These are phyloP conservation scores for Notoglanidium macrostoma DNA, from an alignment of 2,797 vertebrate species.

Conservation along the genomic window DNA sequence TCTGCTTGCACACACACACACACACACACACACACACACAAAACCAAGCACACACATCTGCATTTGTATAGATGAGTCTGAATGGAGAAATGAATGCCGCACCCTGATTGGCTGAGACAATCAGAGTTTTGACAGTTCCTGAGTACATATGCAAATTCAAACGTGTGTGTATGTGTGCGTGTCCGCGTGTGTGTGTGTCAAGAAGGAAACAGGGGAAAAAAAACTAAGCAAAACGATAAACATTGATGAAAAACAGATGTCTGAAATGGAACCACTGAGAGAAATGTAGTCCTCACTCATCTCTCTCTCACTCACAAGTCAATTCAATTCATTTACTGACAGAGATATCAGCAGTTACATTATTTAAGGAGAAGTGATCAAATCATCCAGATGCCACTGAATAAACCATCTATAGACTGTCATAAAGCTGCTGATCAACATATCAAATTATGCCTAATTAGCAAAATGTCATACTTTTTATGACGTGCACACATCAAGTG, in stretches of 20 bases:
- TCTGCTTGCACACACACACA: neutral
- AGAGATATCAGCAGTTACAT: neutral
- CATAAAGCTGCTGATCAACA: no score
- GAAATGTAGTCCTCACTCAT: neutral
- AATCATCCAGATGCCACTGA: neutral
- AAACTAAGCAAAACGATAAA: constrained; percentile 27
- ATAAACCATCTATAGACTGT: neutral
- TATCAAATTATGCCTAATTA: no score
- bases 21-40: neutral
- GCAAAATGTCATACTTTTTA: neutral
- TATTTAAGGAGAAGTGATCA: neutral
- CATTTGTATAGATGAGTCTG: constrained; percentile 9
- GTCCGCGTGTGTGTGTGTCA: neutral
- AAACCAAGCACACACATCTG: constrained; percentile 6
- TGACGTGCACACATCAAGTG: neutral
- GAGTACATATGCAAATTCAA: constrained; percentile 8
- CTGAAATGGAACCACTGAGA: constrained; percentile 5
- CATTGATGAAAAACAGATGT: constrained; percentile 27
- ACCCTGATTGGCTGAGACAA: constrained; percentile 38
- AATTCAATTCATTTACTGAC: neutral
- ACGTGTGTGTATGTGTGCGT: constrained; percentile 1
- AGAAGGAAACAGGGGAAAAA: neutral
- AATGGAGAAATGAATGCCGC: constrained; percentile 10
- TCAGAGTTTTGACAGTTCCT: constrained; percentile 26
- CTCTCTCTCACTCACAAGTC: neutral